Base-by-base conservation (phyloP, 2,888 invertebrate species). In the Drosophila kambysellisi region DNA sequence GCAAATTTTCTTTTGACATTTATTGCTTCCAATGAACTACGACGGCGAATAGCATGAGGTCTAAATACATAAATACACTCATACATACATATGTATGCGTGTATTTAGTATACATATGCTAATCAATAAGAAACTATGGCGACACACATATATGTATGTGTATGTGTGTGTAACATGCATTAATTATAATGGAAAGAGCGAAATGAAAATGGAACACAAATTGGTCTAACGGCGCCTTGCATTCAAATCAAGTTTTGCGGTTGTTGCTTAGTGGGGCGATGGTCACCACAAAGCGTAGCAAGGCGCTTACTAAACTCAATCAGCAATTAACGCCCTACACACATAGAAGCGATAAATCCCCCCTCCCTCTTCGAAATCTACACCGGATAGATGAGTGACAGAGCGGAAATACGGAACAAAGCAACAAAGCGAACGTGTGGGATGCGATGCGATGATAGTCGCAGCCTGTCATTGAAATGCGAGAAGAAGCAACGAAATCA, bases 321-420 rank as follows among this genome's bases (percentile, higher is more conserved):
- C 56, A 68, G 52, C 76, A 78, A 78, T 80, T 80, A 76, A 65
- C 66, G 60, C 48, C 20, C n/a, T 43, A 46, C 46, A 25, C 46
- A 46, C 20, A 46, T 62, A 68, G 30, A 43, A 58, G 41, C 37
- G 25, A 15, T n/a, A 17, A 39, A 12, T 15, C 15, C 30, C 20
- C 41, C 4, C 4, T 11, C 15, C 12, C 37, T 8, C 8, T 0
- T 12, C 2, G 30, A 15, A 2, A 15, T 46, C 46, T 58, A 37
- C 43, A 67, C 63, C 69, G 67, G 72, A 57, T 67, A 74, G 65
- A 74, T 69, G 67, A 71, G 74, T 56, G 74, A 61, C 74, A 70
- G 68, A 89, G 72, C 88, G 85, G 85, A 85, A 89, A 77, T 79
- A 66, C 76, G 73, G 50, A 70, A 81, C 71, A 81, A 87, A 79